Percentiles rank a stretch among this genome's conserved stretches.
Evolutionary conservation across 2,113 vertebrate genomes (phyloP).

Genomic region (Tachysurus vachellii): DNA sequence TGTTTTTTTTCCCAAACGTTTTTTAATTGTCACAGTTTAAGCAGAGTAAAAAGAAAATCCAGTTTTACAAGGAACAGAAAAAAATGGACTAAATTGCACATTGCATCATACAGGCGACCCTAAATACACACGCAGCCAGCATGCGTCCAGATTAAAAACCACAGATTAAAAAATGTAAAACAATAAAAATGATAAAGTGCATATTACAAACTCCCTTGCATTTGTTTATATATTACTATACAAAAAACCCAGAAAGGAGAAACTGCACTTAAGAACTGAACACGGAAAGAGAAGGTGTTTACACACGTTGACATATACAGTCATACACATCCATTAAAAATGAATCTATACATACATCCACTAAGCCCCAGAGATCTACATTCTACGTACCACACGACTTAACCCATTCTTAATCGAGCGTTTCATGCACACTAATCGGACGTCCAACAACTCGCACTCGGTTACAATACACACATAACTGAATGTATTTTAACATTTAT

Average conservation of each 20-base stretch:
- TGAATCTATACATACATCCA: slow-evolving; percentile 50
- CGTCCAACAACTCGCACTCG: slow-evolving; percentile 40
- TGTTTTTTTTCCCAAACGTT: slow-evolving; percentile 39
- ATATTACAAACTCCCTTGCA: slow-evolving; percentile 88
- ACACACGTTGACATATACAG: slow-evolving; percentile 50
- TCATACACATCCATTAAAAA: slow-evolving; percentile 50
- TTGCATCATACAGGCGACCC: slow-evolving; percentile 54
- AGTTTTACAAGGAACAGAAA: slow-evolving; percentile 62
- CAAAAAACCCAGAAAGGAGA: slow-evolving; percentile 56
- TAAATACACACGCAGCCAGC: slow-evolving; percentile 54
- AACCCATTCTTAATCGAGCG: slow-evolving; percentile 40
- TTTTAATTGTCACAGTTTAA: slow-evolving; percentile 78
- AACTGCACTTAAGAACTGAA: slow-evolving; percentile 66
- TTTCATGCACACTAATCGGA: slow-evolving; percentile 52
- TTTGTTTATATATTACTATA: slow-evolving; percentile 52
- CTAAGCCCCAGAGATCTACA: slow-evolving; percentile 64
- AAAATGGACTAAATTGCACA: slow-evolving; percentile 49
- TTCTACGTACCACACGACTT: slow-evolving; percentile 46
- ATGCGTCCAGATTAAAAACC: slow-evolving; percentile 68
- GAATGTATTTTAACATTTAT: slow-evolving; percentile 28
- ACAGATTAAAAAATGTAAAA: slow-evolving; percentile 56
- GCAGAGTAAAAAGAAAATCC: slow-evolving; percentile 72
- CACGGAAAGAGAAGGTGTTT: slow-evolving; percentile 60
- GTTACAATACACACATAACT: slow-evolving; percentile 42
- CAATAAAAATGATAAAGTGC: slow-evolving; percentile 89